phyloP scores from a whole-genome alignment of 1,140 invertebrate species.

The Drosophila santomea region DNA sequence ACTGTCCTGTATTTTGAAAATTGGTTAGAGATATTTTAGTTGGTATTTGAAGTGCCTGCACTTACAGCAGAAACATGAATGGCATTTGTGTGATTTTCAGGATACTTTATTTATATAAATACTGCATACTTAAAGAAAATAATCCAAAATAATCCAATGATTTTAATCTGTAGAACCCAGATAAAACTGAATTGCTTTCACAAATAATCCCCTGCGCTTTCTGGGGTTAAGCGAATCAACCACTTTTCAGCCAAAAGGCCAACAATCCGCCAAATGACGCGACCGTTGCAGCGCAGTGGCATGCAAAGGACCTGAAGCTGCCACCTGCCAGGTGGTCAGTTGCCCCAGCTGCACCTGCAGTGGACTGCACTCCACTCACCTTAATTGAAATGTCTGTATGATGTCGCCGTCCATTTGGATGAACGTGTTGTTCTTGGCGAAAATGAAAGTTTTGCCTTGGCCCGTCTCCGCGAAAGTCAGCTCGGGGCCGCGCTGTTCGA shows the following conservation, averaged over 20 bases:
- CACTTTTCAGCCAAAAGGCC: constrained; percentile 40
- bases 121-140: no score
- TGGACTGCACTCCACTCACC: constrained; percentile 86
- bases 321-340: constrained; percentile 33
- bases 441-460: constrained; percentile 92
- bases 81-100: background rate
- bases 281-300: constrained; percentile 32
- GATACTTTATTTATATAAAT: no score
- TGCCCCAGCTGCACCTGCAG: background rate
- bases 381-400: constrained; percentile 93
- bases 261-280: constrained; percentile 72
- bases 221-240: constrained; percentile 43
- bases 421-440: constrained; percentile 93
- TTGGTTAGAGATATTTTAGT: background rate
- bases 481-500: constrained; percentile 89
- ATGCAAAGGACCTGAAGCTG: constrained; percentile 52
- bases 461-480: constrained; percentile 93
- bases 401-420: constrained; percentile 94
- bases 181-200: background rate
- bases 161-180: no score
- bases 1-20: constrained; percentile 6
- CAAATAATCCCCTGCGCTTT: background rate
- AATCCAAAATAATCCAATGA: no score
- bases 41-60: constrained; percentile 5
- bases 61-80: constrained; percentile 1